Percentiles rank a stretch among this genome's conserved stretches.
These are phyloP conservation scores for Anhinga anhinga DNA, from an alignment of 2,113 vertebrate genomes.

Conservation along the genomic window DNA sequence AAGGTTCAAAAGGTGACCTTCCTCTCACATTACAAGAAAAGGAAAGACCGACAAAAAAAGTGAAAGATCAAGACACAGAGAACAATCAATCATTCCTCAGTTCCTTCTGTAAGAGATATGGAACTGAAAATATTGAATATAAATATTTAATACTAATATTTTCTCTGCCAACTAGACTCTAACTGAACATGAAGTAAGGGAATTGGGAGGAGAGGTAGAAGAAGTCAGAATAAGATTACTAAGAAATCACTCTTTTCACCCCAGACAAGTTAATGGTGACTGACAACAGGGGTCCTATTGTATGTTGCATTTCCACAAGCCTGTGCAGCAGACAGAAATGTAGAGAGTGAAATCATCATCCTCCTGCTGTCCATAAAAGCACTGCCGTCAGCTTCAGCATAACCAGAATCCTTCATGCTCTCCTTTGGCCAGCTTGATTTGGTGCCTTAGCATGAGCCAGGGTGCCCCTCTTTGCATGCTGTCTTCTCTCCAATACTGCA, in stretches of 20 bases:
- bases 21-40: not conserved
- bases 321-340: not conserved
- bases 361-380: not conserved
- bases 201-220: not conserved
- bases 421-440: not conserved
- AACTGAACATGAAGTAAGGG: not conserved
- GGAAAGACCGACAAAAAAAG: not conserved
- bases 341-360: not conserved
- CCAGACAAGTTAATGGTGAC: not conserved
- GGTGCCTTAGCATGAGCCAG: not conserved
- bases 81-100: not conserved
- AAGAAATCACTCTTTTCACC: not conserved
- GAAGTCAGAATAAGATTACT: not conserved
- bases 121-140: not conserved
- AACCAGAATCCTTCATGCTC: not conserved
- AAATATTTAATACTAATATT: not conserved
- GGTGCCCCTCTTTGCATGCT: not conserved
- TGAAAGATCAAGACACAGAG: not conserved
- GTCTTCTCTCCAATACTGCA: not conserved
- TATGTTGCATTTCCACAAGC: not conserved
- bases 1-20: not conserved
- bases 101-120: not conserved
- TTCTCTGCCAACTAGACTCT: not conserved
- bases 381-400: not conserved
- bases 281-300: not conserved